phyloP scores from a whole-genome alignment of 2,888 invertebrate species.

The Crocallis elinguaria region DNA sequence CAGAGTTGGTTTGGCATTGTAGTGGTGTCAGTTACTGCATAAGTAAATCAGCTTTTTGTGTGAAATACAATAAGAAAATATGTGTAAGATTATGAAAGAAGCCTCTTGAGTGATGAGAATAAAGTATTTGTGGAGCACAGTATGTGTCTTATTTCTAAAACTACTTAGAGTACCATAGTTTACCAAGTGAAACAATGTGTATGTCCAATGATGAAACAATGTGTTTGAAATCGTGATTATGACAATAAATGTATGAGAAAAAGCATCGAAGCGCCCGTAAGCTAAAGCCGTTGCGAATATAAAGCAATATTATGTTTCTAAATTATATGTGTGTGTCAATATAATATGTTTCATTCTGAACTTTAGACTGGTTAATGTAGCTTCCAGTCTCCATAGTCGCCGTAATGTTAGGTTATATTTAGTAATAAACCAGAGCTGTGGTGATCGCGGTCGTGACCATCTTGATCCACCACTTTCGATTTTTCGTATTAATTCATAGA shows the following conservation, averaged over 20 bases:
- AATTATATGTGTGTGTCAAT: too few relatives aligned
- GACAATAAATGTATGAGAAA: slow-evolving; percentile 66
- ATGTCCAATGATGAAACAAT: slow-evolving; percentile 14
- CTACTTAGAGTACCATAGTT: slow-evolving; percentile 15
- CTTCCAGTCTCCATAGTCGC: background rate
- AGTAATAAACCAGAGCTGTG: background rate
- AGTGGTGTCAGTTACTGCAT: too few relatives aligned
- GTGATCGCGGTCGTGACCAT: background rate
- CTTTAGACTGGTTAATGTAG: background rate
- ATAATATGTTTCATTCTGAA: slow-evolving; percentile 13
- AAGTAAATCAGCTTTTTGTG: too few relatives aligned
- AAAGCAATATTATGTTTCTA: slow-evolving; percentile 45
- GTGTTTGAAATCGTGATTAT: slow-evolving; percentile 36
- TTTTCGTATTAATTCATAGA: background rate
- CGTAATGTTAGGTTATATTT: background rate
- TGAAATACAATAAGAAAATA: too few relatives aligned
- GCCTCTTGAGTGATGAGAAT: too few relatives aligned
- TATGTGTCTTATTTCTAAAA: slow-evolving; percentile 9
- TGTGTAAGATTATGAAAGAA: too few relatives aligned
- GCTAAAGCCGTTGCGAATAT: slow-evolving; percentile 62
- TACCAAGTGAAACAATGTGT: slow-evolving; percentile 26
- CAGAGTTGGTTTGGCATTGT: too few relatives aligned
- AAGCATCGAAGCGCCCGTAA: slow-evolving; percentile 75
- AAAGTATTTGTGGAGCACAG: slow-evolving; percentile 20
- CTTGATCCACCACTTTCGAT: too few relatives aligned